phyloP scores from a whole-genome alignment of 2,888 invertebrate species.

The Eupithecia insigniata region DNA sequence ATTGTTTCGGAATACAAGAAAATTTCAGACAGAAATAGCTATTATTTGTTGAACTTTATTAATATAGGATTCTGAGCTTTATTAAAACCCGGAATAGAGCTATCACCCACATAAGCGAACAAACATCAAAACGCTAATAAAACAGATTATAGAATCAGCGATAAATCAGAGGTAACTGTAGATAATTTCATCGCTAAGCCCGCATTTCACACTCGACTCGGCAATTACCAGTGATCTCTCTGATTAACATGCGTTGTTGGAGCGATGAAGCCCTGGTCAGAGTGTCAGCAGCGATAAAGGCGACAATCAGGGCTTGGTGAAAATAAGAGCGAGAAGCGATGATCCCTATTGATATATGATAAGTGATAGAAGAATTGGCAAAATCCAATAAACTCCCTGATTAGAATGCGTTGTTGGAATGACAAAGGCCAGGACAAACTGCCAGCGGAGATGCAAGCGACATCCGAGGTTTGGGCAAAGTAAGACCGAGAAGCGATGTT shows the following conservation, averaged over 20 bases:
- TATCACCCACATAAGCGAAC: constrained; percentile 9
- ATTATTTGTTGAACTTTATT: not conserved
- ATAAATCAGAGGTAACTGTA: constrained; percentile 74
- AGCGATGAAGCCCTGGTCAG: not conserved
- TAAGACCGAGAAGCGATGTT: not conserved
- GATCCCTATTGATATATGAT: not conserved
- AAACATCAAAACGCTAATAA: constrained; percentile 30
- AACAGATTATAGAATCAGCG: constrained; percentile 39
- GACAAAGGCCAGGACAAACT: not conserved
- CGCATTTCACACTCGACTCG: constrained; percentile 80
- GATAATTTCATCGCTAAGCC: constrained; percentile 81
- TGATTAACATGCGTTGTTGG: constrained; percentile 77
- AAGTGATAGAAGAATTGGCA: constrained; percentile 57
- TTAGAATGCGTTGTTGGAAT: constrained; percentile 71
- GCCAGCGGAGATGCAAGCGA: not conserved
- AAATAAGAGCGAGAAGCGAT: not conserved
- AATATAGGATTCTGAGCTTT: not conserved
- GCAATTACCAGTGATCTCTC: constrained; percentile 80
- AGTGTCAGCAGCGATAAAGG: not conserved
- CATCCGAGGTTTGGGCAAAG: not conserved
- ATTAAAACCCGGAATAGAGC: constrained; percentile 3
- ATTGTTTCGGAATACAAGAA: not conserved
- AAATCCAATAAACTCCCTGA: constrained; percentile 79
- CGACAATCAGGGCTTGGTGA: not conserved
- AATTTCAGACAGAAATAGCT: not conserved